Evolutionary conservation across 2,888 invertebrate species (phyloP), one percentile per base, ranked within the genome.

Genomic region (Oxytorus armatus): DNA sequence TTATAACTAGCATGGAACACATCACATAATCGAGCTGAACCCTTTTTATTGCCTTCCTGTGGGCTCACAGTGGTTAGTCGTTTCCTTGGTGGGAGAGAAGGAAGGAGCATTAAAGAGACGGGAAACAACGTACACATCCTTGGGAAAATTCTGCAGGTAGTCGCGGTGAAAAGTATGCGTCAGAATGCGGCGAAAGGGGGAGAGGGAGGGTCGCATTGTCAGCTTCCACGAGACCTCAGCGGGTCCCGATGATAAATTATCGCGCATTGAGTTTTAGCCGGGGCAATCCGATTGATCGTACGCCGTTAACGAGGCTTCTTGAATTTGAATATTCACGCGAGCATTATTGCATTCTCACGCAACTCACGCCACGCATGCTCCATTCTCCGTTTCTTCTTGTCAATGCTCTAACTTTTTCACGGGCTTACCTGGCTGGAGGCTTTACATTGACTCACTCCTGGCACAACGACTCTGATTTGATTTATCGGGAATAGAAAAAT

Each of bases 191-290:
- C 33, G 10, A 36, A 57, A 23, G 36, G 36, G 44, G 53, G 66
- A 51, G 42, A 39, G 14, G 16, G 29, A 25, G 59, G 39, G 83
- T 53, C 42, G 42, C 25, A 89, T 89, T 88, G 89, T 88, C 83
- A 82, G 82, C 44, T 51, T 72, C 81, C 85, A 85, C 53, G 83
- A 85, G 85, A 86, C 87, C 89, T 87, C 87, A 87, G 86, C 89
- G 86, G 88, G 90, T 85, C 86, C 87, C 88, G 87, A 89, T 90
- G 90, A 90, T 90, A 90, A 91, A 91, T 91, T 89, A 89, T 89
- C 85, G 84, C 86, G 82, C 89, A 89, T 90, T 89, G 87, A 88
- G 87, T 86, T 88, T 88, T 44, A 69, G 55, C 87, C 81, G 83
- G 85, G 77, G 80, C 73, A 63, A 69, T 65, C 42, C 63, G 65